Evolutionary conservation across 2,797 vertebrate species (phyloP).

Genomic region (Phyllotis vaccarum): DNA sequence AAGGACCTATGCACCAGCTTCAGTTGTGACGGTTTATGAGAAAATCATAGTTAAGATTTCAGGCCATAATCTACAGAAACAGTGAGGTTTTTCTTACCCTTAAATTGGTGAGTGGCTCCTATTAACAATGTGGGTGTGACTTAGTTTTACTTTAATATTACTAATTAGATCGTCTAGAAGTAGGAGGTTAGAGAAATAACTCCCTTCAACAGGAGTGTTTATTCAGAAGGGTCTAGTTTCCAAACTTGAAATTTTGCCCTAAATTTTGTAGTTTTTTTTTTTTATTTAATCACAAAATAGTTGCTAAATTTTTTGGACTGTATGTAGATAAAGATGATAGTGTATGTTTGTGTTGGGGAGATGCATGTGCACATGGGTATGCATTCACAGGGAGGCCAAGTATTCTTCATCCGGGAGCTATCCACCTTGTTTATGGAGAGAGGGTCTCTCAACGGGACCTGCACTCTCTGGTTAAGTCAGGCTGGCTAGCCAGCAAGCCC

Average conservation of each 20-base stretch:
- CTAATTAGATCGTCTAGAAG: constrained; percentile 16
- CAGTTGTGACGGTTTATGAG: not conserved
- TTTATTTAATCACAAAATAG: not conserved
- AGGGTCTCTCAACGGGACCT: not conserved
- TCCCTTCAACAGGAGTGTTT: not conserved
- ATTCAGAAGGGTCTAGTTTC: not conserved
- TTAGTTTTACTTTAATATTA: constrained; percentile 7
- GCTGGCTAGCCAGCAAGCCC: not conserved
- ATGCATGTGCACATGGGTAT: too few species aligned
- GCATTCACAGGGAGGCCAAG: not conserved
- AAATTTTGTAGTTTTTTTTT: not conserved
- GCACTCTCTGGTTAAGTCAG: not conserved
- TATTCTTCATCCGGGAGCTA: not conserved
- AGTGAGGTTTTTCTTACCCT: not conserved
- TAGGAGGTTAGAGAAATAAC: constrained; percentile 35
- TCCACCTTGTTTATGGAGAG: not conserved
- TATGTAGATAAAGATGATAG: too few species aligned
- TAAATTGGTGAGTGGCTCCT: not conserved
- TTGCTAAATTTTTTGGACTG: not conserved
- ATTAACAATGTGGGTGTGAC: not conserved
- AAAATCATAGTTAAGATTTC: not conserved
- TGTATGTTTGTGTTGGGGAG: not conserved
- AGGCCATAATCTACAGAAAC: not conserved
- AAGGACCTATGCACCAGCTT: not conserved
- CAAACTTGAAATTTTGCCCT: not conserved